Evolutionary conservation across 2,888 invertebrate species (phyloP).

Genomic region (Falcaria lacertinaria): DNA sequence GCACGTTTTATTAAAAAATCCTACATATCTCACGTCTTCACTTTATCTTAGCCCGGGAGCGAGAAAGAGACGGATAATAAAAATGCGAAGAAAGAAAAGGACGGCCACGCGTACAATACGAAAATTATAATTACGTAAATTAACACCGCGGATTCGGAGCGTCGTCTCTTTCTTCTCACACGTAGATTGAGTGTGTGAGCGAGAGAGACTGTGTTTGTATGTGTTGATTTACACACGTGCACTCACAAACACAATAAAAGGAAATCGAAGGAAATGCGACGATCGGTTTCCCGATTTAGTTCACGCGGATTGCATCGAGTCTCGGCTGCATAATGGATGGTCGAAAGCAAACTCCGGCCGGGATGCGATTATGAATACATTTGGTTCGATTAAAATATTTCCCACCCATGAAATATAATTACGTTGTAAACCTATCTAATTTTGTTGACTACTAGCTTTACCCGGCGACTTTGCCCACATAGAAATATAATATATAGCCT

Average conservation of each 20-base stretch:
- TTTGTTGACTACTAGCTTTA: no score
- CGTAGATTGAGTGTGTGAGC: slow-evolving; percentile 8
- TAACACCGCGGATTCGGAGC: slow-evolving; percentile 71
- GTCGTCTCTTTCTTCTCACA: slow-evolving; percentile 35
- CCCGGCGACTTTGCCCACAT: no score
- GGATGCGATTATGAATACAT: slow-evolving; percentile 32
- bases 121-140: slow-evolving; percentile 80
- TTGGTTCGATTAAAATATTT: slow-evolving; percentile 9
- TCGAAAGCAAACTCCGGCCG: slow-evolving; percentile 28
- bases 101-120: slow-evolving; percentile 53
- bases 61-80: slow-evolving; percentile 56
- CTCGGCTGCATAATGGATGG: slow-evolving; percentile 54
- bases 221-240: slow-evolving; percentile 71
- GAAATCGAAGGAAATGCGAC: slow-evolving; percentile 67
- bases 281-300: slow-evolving; percentile 63
- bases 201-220: slow-evolving; percentile 52
- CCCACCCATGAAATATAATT: no score
- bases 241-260: slow-evolving; percentile 73
- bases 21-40: slow-evolving; percentile 75
- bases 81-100: slow-evolving; percentile 65
- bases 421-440: no score
- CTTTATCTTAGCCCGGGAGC: slow-evolving; percentile 63
- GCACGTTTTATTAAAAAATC: slow-evolving; percentile 76
- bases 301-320: slow-evolving; percentile 28
- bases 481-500: no score